These are phyloP conservation scores for Chitala chitala DNA, from an alignment of 2,113 vertebrate genomes.

Conservation along the genomic window DNA sequence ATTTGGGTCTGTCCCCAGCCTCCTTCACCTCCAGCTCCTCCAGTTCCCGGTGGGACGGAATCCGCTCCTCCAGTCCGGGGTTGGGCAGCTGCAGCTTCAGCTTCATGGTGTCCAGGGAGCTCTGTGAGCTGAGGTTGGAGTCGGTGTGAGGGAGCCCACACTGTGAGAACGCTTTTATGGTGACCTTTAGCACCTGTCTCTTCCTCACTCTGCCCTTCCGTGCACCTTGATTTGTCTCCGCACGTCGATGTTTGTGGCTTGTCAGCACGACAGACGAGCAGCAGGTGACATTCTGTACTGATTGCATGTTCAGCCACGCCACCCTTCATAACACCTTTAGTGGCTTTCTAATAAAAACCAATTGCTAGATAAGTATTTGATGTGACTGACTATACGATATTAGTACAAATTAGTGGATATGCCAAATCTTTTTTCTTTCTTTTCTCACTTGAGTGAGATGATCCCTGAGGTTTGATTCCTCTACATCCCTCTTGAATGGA, in stretches of 20 bases:
- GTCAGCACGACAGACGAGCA: conserved; percentile 72
- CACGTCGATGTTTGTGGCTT: conserved; percentile 46
- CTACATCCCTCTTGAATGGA: too few species aligned
- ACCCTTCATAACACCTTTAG: conserved; percentile 81
- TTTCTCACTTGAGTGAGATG: too few species aligned
- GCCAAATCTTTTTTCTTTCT: too few species aligned
- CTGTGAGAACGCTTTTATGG: conserved; percentile 47
- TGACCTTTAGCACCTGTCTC: conserved; percentile 69
- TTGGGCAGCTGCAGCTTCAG: conserved; percentile 71
- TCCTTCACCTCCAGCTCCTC: conserved; percentile 72
- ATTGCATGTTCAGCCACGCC: conserved; percentile 56
- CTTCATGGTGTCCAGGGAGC: conserved; percentile 57
- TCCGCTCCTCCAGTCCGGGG: conserved; percentile 73
- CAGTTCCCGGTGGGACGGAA: conserved; percentile 69
- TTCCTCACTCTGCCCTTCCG: conserved; percentile 44
- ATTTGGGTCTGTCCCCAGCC: conserved; percentile 72
- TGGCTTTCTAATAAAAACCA: conserved; percentile 23
- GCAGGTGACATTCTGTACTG: too few species aligned
- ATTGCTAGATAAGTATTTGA: too few species aligned
- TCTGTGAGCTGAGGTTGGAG: neutral
- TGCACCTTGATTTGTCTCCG: conserved; percentile 22
- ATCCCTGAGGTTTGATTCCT: too few species aligned
- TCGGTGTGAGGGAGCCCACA: conserved; percentile 34
- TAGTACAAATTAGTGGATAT: too few species aligned
- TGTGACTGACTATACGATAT: too few species aligned